These are phyloP conservation scores for Rhinichthys klamathensis DNA, from an alignment of 2,113 vertebrate species.

Conservation along the genomic window DNA sequence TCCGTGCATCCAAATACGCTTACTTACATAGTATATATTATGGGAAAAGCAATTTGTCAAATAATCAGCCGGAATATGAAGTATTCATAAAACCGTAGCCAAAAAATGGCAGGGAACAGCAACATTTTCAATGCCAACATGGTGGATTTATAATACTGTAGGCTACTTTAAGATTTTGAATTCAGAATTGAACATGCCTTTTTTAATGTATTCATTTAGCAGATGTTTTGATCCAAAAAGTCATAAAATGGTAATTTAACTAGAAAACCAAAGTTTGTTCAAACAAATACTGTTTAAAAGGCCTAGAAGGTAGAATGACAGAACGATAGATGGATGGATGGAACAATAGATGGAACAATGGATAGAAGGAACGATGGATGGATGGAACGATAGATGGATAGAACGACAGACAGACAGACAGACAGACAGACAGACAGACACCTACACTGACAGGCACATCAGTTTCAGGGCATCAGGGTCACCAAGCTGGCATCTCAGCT, in stretches of 20 bases:
- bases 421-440: constrained; percentile 22
- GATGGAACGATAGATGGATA: no score
- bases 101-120: background rate
- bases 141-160: background rate
- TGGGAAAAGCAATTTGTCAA: background rate
- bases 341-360: no score
- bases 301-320: background rate
- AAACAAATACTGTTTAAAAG: background rate
- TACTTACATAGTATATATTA: background rate
- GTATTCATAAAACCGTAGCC: background rate
- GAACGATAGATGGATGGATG: no score
- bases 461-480: constrained; percentile 71
- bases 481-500: constrained; percentile 76
- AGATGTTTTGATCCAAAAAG: background rate
- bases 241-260: background rate
- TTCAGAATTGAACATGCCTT: background rate
- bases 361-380: no score
- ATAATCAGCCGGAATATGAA: background rate
- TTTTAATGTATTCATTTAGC: background rate
- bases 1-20: background rate
- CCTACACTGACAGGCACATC: constrained; percentile 66
- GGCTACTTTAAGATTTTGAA: background rate
- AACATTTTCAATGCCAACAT: background rate
- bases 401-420: background rate
- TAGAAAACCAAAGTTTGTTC: background rate